Evolutionary conservation across 2,113 vertebrate species (phyloP).

Genomic region (Uropsilus gracilis): DNA sequence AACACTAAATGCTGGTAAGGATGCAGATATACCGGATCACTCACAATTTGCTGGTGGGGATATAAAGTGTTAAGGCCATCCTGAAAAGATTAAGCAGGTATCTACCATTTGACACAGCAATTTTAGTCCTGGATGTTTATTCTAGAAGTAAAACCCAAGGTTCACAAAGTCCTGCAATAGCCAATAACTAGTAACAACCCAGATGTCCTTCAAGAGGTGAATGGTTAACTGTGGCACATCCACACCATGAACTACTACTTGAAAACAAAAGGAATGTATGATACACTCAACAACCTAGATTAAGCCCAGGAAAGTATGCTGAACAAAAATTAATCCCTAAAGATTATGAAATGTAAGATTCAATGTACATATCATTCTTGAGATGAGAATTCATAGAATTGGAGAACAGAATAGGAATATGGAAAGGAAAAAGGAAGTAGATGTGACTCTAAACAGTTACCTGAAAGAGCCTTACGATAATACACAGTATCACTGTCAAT

Average conservation of each 20-base stretch:
- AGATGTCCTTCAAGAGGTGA: neutral
- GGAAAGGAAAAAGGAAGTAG: neutral
- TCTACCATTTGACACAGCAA: neutral
- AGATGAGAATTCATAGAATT: neutral
- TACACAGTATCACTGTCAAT: neutral
- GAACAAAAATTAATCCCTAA: neutral
- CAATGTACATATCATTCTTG: neutral
- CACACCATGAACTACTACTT: neutral
- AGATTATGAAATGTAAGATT: neutral
- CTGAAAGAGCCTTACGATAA: neutral
- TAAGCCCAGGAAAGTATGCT: neutral
- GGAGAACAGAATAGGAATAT: neutral
- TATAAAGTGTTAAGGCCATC: neutral
- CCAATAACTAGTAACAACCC: neutral
- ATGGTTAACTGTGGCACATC: neutral
- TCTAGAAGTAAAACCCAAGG: neutral
- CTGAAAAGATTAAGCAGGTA: neutral
- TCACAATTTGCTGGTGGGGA: neutral
- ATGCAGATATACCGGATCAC: neutral
- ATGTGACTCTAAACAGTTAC: neutral
- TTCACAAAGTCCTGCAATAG: neutral
- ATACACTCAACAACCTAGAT: neutral
- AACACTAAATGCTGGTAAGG: neutral
- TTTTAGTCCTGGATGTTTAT: neutral
- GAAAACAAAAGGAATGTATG: neutral